Evolutionary conservation across 1,140 invertebrate genomes (phyloP).

Genomic region (Philaenus spumarius): DNA sequence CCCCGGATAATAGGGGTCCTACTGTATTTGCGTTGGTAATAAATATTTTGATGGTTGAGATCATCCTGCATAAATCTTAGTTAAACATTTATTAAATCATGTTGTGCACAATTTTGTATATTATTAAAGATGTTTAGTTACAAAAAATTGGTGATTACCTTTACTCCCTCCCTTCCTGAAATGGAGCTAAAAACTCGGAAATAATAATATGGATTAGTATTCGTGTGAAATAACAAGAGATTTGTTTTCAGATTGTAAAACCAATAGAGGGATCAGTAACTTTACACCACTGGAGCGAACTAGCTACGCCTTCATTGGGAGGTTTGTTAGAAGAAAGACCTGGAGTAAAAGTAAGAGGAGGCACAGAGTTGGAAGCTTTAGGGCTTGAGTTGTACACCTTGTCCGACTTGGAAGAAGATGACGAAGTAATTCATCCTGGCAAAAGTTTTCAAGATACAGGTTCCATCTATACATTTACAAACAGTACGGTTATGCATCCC

Average conservation of each 20-base stretch:
- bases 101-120: too few relatives aligned
- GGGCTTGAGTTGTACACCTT: constrained; percentile 71
- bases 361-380: constrained; percentile 66
- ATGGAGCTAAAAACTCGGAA: too few relatives aligned
- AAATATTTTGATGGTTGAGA: too few relatives aligned
- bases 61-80: too few relatives aligned
- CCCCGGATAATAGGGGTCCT: too few relatives aligned
- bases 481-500: constrained; percentile 83
- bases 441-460: constrained; percentile 69
- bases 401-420: constrained; percentile 85
- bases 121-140: too few relatives aligned
- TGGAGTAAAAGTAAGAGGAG: constrained; percentile 81
- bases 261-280: constrained; percentile 92
- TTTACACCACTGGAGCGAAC: constrained; percentile 85
- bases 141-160: too few relatives aligned
- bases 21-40: too few relatives aligned
- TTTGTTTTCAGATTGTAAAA: constrained; percentile 85
- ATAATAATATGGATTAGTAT: too few relatives aligned
- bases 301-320: constrained; percentile 87
- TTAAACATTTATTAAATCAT: too few relatives aligned
- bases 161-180: too few relatives aligned
- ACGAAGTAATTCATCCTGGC: constrained; percentile 63
- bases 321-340: constrained; percentile 84
- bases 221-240: too few relatives aligned
- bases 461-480: constrained; percentile 80